Evolutionary conservation across 2,797 vertebrate genomes (phyloP), one percentile per base, ranked within the genome.

Genomic region (Acestrorhynchus altus): DNA sequence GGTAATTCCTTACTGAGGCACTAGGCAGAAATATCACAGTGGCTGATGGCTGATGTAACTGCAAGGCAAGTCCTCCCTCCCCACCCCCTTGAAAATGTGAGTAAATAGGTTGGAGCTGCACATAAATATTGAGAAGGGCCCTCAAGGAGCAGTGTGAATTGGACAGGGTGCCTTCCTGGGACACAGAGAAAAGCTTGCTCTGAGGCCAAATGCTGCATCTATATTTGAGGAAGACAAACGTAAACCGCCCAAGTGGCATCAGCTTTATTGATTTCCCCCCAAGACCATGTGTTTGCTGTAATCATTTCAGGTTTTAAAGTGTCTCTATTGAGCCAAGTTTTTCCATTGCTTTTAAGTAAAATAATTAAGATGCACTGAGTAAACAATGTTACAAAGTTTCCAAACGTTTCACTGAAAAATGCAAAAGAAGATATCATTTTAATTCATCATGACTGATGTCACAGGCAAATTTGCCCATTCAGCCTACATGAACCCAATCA

Each of bases 21-120:
- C 69, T 64, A 59, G 42, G 72, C 80, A 86, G 85, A 83, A 81
- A 87, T 59, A 83, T 57, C 52, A 24, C 5, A 74, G 10, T 65
- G 79, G 78, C 85, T 90, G 83, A 90, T 89, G 87, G 79, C 84
- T 90, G 83, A 90, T 89, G 87, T 88, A 92, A 92, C 82, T 81
- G 80, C 83, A 81, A 83, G 77, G 86, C 79, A 89, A 90, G 83
- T 80, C 76, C 61, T 47, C 60, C 22, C 44, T 9, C 42, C 42
- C 8, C 42, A 9, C 2, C 42, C 13, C 24, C 24, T 35, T 35
- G 47, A 65, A 24, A 67, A 24, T 22, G 4, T 9, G 26, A 47
- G 46, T 68, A 68, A 68, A 68, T 28, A 68, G 46, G 18, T 68
- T 51, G 44, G 26, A 51, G 46, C 65, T 51, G 26, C 16, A 13